phyloP scores from a whole-genome alignment of 1,140 invertebrate species.

The Sycophaga agraensis region DNA sequence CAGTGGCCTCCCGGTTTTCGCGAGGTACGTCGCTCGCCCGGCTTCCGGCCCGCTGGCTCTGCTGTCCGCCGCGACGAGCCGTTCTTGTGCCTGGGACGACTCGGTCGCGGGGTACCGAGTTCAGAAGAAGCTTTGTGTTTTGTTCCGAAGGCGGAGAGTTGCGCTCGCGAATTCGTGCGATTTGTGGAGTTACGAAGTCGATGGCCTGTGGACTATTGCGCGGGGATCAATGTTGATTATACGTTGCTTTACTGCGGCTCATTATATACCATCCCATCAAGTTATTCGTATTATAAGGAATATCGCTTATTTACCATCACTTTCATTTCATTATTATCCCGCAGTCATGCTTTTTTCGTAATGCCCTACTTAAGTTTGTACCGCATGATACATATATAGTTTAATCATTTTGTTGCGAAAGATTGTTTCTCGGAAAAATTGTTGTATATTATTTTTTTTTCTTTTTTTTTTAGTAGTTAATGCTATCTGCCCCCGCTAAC shows the following conservation, averaged over 20 bases:
- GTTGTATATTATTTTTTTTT: slow-evolving; percentile 18
- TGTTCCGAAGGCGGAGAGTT: slow-evolving; percentile 15
- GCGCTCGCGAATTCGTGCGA: neutral
- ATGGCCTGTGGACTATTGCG: neutral
- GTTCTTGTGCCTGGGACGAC: too few relatives aligned
- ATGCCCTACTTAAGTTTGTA: slow-evolving; percentile 10
- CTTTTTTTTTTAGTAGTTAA: slow-evolving; percentile 21
- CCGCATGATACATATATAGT: slow-evolving; percentile 22
- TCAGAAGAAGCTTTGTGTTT: slow-evolving; percentile 1
- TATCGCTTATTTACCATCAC: slow-evolving; percentile 17
- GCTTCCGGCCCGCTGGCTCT: too few relatives aligned
- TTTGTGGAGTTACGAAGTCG: neutral
- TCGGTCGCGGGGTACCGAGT: too few relatives aligned
- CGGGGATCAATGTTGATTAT: neutral
- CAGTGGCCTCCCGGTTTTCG: too few relatives aligned
- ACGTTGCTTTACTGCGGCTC: neutral
- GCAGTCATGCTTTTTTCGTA: slow-evolving; percentile 9
- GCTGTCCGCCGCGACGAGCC: too few relatives aligned
- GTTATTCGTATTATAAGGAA: neutral
- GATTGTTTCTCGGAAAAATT: slow-evolving; percentile 4
- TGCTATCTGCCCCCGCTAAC: neutral
- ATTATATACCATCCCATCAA: neutral
- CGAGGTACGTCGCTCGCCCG: too few relatives aligned
- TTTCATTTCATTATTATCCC: slow-evolving; percentile 2
- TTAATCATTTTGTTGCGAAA: slow-evolving; percentile 23